Conservation (phyloP, 2,797 vertebrate species). For the Hyperoplus lanceolatus region DNA sequence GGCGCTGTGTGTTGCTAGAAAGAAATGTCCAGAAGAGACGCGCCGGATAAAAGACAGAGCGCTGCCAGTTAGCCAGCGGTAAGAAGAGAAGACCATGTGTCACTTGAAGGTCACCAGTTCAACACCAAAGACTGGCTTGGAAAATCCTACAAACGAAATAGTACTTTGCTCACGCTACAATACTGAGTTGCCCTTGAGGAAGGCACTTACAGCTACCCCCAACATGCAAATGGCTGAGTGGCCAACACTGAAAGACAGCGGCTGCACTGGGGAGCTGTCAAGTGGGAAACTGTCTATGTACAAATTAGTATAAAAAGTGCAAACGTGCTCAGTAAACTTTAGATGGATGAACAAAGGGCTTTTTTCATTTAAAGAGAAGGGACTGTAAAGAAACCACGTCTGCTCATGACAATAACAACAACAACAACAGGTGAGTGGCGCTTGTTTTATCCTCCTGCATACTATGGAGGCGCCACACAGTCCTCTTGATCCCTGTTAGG, state of each 20-base stretch:
- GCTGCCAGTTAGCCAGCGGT: constrained; percentile 61
- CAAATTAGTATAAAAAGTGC: constrained; percentile 60
- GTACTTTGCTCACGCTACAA: constrained; percentile 48
- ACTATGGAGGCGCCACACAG: constrained; percentile 45
- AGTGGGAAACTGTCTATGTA: constrained; percentile 24
- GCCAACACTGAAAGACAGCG: constrained; percentile 6
- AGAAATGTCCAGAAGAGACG: constrained; percentile 62
- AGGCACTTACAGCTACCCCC: constrained; percentile 31
- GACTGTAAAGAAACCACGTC: constrained; percentile 57
- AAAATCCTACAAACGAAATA: constrained; percentile 35
- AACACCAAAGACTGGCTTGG: constrained; percentile 28
- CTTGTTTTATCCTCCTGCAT: constrained; percentile 68
- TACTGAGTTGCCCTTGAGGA: constrained; percentile 43
- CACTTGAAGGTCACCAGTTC: constrained; percentile 76
- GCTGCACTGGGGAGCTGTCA: constrained; percentile 9
- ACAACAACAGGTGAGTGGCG: constrained; percentile 76
- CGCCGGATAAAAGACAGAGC: constrained; percentile 50
- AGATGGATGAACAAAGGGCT: constrained; percentile 46
- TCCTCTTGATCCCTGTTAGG: constrained; percentile 75
- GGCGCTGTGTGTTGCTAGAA: constrained; percentile 64
- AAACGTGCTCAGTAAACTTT: constrained; percentile 65
- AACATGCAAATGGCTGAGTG: constrained; percentile 35
- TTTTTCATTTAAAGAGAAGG: constrained; percentile 34
- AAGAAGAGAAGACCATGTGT: constrained; percentile 53
- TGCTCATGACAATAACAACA: constrained; percentile 64